These are phyloP conservation scores for Rhaphigaster nebulosa DNA, from an alignment of 2,888 invertebrate genomes.

Conservation along the genomic window DNA sequence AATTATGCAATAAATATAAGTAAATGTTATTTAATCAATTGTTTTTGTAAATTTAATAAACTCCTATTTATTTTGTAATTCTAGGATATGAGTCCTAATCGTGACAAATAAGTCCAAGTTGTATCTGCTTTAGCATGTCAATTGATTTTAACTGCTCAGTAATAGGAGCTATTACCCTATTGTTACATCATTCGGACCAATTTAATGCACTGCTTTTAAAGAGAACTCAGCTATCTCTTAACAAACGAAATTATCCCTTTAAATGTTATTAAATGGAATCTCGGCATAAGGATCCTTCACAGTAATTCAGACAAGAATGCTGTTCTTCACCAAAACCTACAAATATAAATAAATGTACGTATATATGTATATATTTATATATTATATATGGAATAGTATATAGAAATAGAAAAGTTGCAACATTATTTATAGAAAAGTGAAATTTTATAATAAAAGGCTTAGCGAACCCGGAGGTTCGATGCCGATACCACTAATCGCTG, in stretches of 20 bases:
- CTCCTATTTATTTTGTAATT: background rate
- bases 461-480: no score
- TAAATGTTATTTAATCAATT: background rate
- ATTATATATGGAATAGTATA: no score
- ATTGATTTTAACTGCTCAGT: conserved; percentile 30
- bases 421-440: no score
- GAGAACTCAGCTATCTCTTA: background rate
- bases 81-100: background rate
- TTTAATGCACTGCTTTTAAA: conserved; percentile 15
- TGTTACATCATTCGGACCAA: conserved; percentile 35
- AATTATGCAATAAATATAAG: background rate
- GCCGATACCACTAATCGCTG: no score
- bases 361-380: no score
- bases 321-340: background rate
- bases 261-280: conserved; percentile 41
- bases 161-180: conserved; percentile 34
- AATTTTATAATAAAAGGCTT: no score
- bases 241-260: conserved; percentile 32
- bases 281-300: background rate
- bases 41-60: conserved; percentile 7
- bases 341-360: no score
- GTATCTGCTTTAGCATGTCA: conserved; percentile 41
- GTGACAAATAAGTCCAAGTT: conserved; percentile 30
- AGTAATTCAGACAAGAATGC: background rate
- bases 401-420: no score